Evolutionary conservation across 2,888 invertebrate species (phyloP).

Genomic region (Tuta absoluta): DNA sequence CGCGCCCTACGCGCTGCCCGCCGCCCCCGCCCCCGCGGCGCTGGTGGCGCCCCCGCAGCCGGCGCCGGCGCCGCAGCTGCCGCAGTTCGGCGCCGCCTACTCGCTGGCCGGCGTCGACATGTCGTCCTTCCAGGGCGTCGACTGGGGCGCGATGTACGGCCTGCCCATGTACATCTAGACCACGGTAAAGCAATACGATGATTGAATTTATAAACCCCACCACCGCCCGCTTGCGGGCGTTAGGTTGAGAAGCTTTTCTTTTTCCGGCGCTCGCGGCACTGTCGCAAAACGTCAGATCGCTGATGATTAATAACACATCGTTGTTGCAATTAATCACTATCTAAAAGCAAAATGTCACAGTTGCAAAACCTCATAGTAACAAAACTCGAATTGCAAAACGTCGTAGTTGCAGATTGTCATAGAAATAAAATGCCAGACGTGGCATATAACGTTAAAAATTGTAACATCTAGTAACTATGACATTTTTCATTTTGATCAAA

Average conservation of each 20-base stretch:
- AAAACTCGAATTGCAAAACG: too few relatives aligned
- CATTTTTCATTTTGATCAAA: too few relatives aligned
- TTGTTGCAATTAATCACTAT: too few relatives aligned
- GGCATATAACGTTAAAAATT: too few relatives aligned
- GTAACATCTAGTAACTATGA: too few relatives aligned
- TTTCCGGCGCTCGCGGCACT: constrained; percentile 25
- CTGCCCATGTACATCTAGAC: constrained; percentile 94
- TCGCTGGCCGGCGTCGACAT: constrained; percentile 94
- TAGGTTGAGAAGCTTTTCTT: constrained; percentile 46
- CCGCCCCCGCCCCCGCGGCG: constrained; percentile 51
- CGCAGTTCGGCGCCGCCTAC: constrained; percentile 87
- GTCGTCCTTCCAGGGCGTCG: constrained; percentile 95
- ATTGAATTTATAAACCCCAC: constrained; percentile 37
- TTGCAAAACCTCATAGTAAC: too few relatives aligned
- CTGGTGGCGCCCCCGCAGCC: constrained; percentile 78
- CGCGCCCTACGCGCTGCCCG: constrained; percentile 68
- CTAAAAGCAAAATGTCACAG: too few relatives aligned
- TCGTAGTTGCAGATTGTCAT: too few relatives aligned
- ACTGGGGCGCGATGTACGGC: constrained; percentile 95
- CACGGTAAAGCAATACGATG: constrained; percentile 15
- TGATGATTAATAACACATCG: too few relatives aligned
- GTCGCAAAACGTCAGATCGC: too few relatives aligned
- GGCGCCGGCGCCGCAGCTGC: constrained; percentile 82
- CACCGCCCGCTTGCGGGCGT: constrained; percentile 54
- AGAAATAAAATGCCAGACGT: too few relatives aligned